Conservation (phyloP, 2,113 vertebrate genomes). For the Toxotes jaculatrix region DNA sequence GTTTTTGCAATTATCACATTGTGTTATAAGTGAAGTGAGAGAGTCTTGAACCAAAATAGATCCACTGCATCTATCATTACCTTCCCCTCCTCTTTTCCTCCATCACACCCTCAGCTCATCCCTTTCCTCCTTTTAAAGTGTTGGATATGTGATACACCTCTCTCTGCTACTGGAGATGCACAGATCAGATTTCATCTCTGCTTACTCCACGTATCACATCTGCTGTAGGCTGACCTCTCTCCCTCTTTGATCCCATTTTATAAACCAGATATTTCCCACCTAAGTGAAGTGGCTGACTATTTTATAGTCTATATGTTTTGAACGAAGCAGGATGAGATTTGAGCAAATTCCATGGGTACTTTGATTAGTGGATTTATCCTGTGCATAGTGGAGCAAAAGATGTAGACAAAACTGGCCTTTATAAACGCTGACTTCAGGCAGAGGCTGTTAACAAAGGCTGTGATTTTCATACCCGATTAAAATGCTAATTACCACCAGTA, state of each 20-base stretch:
- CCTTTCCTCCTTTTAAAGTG: slow-evolving; percentile 25
- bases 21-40: neutral
- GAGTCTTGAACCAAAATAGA: slow-evolving; percentile 10
- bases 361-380: neutral
- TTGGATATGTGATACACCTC: slow-evolving; percentile 50
- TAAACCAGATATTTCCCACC: slow-evolving; percentile 6
- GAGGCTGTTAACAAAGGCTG: slow-evolving; percentile 4
- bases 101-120: slow-evolving; percentile 16
- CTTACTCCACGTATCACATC: slow-evolving; percentile 29
- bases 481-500: slow-evolving; percentile 11
- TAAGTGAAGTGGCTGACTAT: neutral
- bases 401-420: neutral
- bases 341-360: neutral
- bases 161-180: slow-evolving; percentile 42
- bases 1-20: slow-evolving; percentile 14
- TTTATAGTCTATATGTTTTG: neutral
- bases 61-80: neutral
- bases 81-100: slow-evolving; percentile 11
- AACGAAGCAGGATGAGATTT: slow-evolving; percentile 1
- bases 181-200: slow-evolving; percentile 57
- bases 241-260: slow-evolving; percentile 11
- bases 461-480: neutral
- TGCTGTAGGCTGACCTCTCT: slow-evolving; percentile 17
- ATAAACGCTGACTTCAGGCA: neutral
- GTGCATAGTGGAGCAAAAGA: neutral